Conservation (phyloP, 2,113 vertebrate species). For the Sialia sialis region DNA sequence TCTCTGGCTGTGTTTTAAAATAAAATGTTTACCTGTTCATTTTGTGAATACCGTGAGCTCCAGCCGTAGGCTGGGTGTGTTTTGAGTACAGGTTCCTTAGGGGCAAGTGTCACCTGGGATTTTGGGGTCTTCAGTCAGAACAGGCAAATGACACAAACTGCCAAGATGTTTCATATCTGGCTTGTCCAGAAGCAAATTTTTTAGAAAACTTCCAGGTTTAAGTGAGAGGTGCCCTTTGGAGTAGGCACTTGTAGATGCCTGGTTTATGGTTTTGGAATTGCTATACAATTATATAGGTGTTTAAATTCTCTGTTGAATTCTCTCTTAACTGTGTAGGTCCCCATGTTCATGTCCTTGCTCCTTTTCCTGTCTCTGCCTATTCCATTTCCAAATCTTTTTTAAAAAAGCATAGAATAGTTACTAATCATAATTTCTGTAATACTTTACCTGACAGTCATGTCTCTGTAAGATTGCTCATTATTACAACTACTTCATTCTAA, state of each 20-base stretch:
- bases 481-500: neutral
- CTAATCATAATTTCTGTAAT: neutral
- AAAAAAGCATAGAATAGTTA: neutral
- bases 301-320: neutral
- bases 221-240: neutral
- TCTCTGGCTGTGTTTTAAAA: neutral
- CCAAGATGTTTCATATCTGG: neutral
- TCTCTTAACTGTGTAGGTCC: neutral
- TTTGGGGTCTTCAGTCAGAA: neutral
- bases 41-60: neutral
- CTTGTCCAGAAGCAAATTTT: neutral
- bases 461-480: neutral
- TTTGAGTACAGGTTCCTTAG: neutral
- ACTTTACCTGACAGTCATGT: neutral
- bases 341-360: neutral
- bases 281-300: neutral
- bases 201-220: neutral
- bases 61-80: neutral
- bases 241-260: neutral
- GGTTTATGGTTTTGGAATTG: neutral
- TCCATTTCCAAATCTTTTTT: neutral
- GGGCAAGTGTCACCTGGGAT: neutral
- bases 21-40: neutral
- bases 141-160: neutral
- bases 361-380: neutral